A percentile compares a stretch with the other conserved stretches of the same genome.
phyloP scores from a whole-genome alignment of 2,888 invertebrate species.

The Apamea monoglypha region DNA sequence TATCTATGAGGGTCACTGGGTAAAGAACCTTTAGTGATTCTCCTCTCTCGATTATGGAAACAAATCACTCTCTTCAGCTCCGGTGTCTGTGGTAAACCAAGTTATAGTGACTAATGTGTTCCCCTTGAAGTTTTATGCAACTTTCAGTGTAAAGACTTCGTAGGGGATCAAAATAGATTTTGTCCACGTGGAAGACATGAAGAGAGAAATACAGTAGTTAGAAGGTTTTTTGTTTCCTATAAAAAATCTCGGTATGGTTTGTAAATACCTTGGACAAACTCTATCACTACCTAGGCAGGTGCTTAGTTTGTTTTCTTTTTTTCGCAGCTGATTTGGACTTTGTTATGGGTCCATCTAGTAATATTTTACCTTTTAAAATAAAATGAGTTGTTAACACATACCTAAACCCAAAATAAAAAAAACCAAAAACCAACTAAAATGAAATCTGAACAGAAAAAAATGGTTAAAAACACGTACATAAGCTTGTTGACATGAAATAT shows the following conservation, averaged over 20 bases:
- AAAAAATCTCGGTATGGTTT: background rate
- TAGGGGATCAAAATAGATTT: background rate
- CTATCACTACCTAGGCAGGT: background rate
- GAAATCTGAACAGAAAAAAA: background rate
- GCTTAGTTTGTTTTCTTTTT: background rate
- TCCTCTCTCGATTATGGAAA: conserved; percentile 12
- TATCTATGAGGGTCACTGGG: conserved; percentile 15
- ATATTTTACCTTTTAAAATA: background rate
- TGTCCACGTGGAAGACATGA: no score
- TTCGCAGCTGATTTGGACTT: background rate
- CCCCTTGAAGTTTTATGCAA: background rate
- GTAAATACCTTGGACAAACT: background rate
- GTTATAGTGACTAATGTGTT: background rate
- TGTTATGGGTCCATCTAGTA: no score
- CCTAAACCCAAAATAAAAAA: background rate
- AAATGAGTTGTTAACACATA: background rate
- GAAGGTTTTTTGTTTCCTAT: background rate
- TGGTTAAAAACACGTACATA: background rate
- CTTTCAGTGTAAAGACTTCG: background rate
- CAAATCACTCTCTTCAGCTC: background rate
- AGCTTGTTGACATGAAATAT: conserved; percentile 46
- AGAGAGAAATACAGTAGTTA: background rate
- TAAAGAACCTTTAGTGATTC: background rate
- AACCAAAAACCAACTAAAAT: background rate
- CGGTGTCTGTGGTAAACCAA: background rate